Conservation (phyloP, 2,113 vertebrate species). For the Prochilodus magdalenae region DNA sequence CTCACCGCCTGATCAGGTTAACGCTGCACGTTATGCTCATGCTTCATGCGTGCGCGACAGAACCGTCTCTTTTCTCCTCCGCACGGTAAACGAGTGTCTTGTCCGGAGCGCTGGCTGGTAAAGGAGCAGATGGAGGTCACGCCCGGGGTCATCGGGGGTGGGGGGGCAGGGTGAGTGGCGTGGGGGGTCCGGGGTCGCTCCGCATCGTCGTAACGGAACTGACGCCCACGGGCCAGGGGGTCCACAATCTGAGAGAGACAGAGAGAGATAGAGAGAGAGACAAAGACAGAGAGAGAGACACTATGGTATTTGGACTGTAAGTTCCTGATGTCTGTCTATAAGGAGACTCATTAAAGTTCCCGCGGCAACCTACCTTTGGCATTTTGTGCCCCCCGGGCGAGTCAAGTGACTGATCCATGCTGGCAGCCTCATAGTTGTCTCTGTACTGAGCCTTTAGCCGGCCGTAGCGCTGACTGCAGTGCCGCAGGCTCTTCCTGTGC, state of each 20-base stretch:
- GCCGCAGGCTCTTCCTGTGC: slow-evolving; percentile 91
- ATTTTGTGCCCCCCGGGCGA: slow-evolving; percentile 85
- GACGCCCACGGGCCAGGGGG: slow-evolving; percentile 88
- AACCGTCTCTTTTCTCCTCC: slow-evolving; percentile 92
- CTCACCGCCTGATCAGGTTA: slow-evolving; percentile 88
- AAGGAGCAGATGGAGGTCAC: slow-evolving; percentile 87
- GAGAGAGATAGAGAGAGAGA: background rate
- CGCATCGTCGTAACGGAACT: slow-evolving; percentile 87
- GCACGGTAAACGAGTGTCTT: slow-evolving; percentile 78
- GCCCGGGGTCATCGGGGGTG: slow-evolving; percentile 80
- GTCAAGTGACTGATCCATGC: slow-evolving; percentile 85
- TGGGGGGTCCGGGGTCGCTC: slow-evolving; percentile 85
- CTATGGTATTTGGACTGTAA: too few species aligned
- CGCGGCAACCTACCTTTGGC: slow-evolving; percentile 82
- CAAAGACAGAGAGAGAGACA: too few species aligned
- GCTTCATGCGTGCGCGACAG: slow-evolving; percentile 80
- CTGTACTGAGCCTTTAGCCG: slow-evolving; percentile 90
- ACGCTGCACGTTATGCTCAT: slow-evolving; percentile 94
- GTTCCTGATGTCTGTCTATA: too few species aligned
- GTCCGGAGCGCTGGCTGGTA: slow-evolving; percentile 85
- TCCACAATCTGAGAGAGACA: slow-evolving; percentile 85
- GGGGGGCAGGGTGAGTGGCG: slow-evolving; percentile 75
- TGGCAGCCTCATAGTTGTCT: slow-evolving; percentile 83
- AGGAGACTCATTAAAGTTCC: background rate
- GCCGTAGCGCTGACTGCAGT: slow-evolving; percentile 94